Evolutionary conservation across 2,113 vertebrate genomes (phyloP).

Genomic region (Scopus umbretta): DNA sequence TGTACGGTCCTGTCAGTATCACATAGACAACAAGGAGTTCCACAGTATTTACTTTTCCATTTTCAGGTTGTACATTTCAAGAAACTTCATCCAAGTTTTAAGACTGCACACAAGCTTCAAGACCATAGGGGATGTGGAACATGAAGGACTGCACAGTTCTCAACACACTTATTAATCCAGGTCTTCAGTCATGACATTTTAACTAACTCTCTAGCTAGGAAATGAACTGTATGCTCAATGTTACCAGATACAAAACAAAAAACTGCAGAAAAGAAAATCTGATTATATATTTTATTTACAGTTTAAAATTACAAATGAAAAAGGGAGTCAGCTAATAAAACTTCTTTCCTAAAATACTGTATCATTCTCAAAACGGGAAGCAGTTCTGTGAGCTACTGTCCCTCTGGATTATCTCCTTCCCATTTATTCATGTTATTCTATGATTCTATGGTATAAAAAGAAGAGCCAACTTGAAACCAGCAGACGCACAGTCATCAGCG

Average conservation of each 20-base stretch:
- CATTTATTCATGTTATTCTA: not conserved
- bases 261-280: not conserved
- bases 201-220: not conserved
- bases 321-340: not conserved
- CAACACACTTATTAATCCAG: not conserved
- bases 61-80: not conserved
- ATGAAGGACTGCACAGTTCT: not conserved
- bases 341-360: not conserved
- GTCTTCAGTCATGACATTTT: not conserved
- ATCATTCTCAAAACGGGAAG: not conserved
- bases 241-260: not conserved
- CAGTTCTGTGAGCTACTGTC: not conserved
- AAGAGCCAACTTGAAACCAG: not conserved
- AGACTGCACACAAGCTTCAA: not conserved
- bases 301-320: not conserved
- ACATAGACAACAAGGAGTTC: not conserved
- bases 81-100: not conserved
- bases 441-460: not conserved
- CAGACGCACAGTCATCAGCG: not conserved
- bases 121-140: not conserved
- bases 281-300: not conserved
- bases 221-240: not conserved
- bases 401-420: not conserved
- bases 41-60: not conserved
- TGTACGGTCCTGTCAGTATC: not conserved